These are phyloP conservation scores for Chalcis sispes DNA, from an alignment of 2,888 invertebrate genomes.

Conservation along the genomic window DNA sequence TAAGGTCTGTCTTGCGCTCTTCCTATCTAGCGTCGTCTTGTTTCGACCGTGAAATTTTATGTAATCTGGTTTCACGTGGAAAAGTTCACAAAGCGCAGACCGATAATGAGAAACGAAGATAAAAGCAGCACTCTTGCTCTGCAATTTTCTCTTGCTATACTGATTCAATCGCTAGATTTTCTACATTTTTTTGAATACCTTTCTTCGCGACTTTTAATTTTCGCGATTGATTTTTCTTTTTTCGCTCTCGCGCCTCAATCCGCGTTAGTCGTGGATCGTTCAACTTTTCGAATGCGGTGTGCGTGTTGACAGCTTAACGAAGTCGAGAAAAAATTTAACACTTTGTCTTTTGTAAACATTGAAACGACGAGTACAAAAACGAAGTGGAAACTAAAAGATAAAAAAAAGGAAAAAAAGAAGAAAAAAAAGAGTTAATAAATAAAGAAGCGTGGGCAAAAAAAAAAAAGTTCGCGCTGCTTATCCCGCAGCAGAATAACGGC, in stretches of 20 bases:
- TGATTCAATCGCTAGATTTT: not conserved
- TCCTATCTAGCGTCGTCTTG: no score
- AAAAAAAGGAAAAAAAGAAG: not conserved
- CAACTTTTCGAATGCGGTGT: no score
- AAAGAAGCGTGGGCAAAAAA: not conserved
- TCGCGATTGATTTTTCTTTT: no score
- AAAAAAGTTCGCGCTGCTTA: conserved; percentile 30
- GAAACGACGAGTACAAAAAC: no score
- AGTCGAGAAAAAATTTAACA: conserved; percentile 21
- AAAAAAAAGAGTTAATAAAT: not conserved
- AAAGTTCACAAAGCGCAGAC: no score
- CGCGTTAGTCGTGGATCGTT: no score
- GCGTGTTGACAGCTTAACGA: not conserved
- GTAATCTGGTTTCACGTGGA: no score
- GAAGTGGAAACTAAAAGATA: not conserved
- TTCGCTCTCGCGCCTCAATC: not conserved
- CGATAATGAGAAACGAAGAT: no score
- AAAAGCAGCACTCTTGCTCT: no score
- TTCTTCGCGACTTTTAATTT: not conserved
- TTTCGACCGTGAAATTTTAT: no score
- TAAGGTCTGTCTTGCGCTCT: no score
- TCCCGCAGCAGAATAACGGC: conserved; percentile 54
- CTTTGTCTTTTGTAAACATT: conserved; percentile 21
- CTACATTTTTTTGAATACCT: not conserved
- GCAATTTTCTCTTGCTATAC: conserved; percentile 27